phyloP scores from a whole-genome alignment of 2,797 vertebrate genomes.

The Alectoris magna region DNA sequence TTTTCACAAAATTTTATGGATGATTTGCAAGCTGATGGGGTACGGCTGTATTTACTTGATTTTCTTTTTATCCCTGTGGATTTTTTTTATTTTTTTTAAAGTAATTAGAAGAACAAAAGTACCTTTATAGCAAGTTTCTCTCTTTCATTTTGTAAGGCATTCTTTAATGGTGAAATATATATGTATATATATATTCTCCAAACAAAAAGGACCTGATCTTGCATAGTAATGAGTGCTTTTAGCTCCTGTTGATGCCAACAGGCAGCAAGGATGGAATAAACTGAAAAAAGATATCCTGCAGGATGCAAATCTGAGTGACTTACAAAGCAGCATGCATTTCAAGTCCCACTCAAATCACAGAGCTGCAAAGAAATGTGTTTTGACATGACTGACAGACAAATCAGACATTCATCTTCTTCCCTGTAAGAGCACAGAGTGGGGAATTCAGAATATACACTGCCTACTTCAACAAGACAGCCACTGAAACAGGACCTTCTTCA shows the following conservation, averaged over 20 bases:
- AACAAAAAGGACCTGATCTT: conserved; percentile 30
- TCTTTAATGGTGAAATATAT: neutral
- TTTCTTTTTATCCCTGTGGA: conserved; percentile 40
- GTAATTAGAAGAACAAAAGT: conserved; percentile 36
- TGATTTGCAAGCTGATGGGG: conserved; percentile 29
- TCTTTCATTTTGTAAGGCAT: conserved; percentile 43
- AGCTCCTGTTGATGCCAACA: conserved; percentile 8
- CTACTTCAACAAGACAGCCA: neutral
- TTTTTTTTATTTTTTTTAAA: neutral
- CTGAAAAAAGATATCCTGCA: neutral
- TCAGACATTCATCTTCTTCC: neutral
- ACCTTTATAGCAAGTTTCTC: neutral
- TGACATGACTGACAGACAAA: neutral
- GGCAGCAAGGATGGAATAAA: neutral
- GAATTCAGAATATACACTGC: neutral
- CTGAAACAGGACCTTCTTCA: neutral
- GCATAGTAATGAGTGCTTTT: conserved; percentile 4
- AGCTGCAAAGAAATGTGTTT: conserved; percentile 1
- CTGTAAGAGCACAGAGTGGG: neutral
- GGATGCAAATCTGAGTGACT: neutral
- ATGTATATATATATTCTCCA: neutral
- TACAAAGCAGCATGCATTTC: neutral
- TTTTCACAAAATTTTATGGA: conserved; percentile 38
- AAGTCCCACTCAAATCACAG: neutral
- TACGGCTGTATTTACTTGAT: conserved; percentile 38